These are phyloP conservation scores for Eurystomus gularis DNA, from an alignment of 2,113 vertebrate species.

Conservation along the genomic window DNA sequence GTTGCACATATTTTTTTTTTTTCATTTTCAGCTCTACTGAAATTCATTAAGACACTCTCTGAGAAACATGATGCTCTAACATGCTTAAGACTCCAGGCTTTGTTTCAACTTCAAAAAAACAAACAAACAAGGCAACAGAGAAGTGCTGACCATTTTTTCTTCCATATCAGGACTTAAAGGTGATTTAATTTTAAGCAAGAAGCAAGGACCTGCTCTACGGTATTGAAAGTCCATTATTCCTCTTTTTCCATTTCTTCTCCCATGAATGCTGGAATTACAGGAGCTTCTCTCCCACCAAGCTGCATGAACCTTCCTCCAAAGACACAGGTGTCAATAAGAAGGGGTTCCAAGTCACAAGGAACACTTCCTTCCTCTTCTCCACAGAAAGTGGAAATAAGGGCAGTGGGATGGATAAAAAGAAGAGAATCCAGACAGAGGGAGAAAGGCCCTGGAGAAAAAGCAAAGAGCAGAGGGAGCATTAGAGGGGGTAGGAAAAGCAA, in stretches of 20 bases:
- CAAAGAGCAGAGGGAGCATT: rapidly evolving
- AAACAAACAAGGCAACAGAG: background rate
- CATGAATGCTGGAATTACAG: background rate
- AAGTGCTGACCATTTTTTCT: background rate
- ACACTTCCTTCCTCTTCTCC: background rate
- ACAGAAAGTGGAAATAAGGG: background rate
- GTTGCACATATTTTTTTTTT: background rate
- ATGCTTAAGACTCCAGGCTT: background rate
- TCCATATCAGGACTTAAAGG: background rate
- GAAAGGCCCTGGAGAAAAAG: background rate
- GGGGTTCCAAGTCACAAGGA: background rate
- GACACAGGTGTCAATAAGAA: background rate
- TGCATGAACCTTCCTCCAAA: background rate
- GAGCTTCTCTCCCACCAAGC: background rate
- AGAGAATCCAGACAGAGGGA: background rate
- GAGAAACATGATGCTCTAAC: background rate
- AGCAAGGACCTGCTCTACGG: background rate
- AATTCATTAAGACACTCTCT: background rate
- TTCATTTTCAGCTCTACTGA: background rate
- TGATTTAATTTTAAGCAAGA: background rate
- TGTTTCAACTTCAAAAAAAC: background rate
- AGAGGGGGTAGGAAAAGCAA: background rate
- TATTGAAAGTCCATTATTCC: background rate
- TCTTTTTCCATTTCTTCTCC: background rate
- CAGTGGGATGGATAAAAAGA: background rate